Evolutionary conservation across 2,888 invertebrate genomes (phyloP), one percentile per base, ranked within the genome.

Genomic region (Acanthoscelides obtectus): DNA sequence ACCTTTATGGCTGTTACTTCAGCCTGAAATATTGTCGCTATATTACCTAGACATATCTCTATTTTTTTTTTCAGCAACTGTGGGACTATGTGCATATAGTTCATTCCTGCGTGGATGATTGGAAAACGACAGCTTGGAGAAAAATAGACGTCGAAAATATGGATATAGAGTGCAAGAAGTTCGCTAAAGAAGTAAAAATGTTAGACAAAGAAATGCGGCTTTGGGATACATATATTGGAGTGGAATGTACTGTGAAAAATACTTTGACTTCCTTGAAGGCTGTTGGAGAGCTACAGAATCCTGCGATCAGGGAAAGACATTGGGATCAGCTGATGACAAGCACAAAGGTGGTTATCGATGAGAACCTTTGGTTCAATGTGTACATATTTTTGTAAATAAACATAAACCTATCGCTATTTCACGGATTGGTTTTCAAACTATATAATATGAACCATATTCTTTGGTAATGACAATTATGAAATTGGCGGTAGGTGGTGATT

Each of bases 101-200:
- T 1, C 91, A 92, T 77, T 94, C 95, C 2, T 94, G 95, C 81
- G 95, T 98, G 73, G 94, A 96, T 81, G 96, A 97, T 83, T 98
- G 98, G 98, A 98, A 98, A 85, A 96, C 94, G 0, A 98, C 98
- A 0, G 95, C 96, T 0, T 98, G 98, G 98, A 90, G 95, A 72
- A 95, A 97, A 84, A 97, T 98, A 74, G 97, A 98, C 82, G 97
- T 98, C 65, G 98, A 98, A 86, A 97, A 97, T 81, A 98, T 98
- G 97, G 98, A 98, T 82, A 95, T 98, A 78, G 98, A 98, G 85
- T 98, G 98, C 85, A 98, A 98, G 84, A 96, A 97, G 83, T 98
- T 98, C 85, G 95, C 97, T 0, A 98, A 98, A 86, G 96, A 97
- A 85, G 94, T 96, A 72, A 88, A 95, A 81, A 89, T 94, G 70